A percentile compares a stretch with the other conserved stretches of the same genome.
These are phyloP conservation scores for Fregetta grallaria DNA, from an alignment of 2,113 vertebrate genomes.

Conservation along the genomic window DNA sequence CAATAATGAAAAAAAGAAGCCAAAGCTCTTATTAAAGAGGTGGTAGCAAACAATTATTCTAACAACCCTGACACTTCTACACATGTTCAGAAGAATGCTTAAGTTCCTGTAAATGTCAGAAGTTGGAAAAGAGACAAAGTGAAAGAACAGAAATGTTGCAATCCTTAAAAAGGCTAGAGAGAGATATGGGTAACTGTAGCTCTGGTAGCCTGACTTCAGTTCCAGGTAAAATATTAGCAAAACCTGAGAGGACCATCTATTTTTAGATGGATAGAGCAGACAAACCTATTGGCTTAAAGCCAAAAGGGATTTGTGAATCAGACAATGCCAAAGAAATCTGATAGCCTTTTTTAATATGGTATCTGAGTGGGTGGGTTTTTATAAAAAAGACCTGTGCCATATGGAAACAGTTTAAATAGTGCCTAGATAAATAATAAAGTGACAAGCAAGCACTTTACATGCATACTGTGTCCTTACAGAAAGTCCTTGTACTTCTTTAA, in stretches of 20 bases:
- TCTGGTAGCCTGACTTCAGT: constrained; percentile 40
- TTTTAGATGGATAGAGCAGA: constrained; percentile 38
- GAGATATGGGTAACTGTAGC: constrained; percentile 31
- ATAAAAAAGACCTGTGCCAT: not conserved
- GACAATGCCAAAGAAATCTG: constrained; percentile 9
- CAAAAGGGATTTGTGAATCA: constrained; percentile 33
- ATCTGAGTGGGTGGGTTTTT: constrained; percentile 35
- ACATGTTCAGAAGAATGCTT: not conserved
- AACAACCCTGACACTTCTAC: not conserved
- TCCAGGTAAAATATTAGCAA: constrained; percentile 68
- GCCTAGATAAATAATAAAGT: not conserved
- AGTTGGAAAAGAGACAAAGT: not conserved
- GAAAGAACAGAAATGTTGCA: not conserved
- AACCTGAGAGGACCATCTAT: constrained; percentile 52
- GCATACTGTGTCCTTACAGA: not conserved
- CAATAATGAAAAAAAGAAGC: not conserved
- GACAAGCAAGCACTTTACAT: not conserved
- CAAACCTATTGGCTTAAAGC: constrained; percentile 14
- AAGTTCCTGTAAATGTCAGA: not conserved
- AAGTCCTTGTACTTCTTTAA: not conserved
- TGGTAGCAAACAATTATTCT: not conserved
- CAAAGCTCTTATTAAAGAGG: not conserved
- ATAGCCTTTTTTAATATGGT: constrained; percentile 21
- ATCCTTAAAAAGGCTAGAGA: not conserved
- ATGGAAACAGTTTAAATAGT: constrained; percentile 33